phyloP scores from a whole-genome alignment of 2,797 vertebrate genomes.

The Oryzias sinensis region DNA sequence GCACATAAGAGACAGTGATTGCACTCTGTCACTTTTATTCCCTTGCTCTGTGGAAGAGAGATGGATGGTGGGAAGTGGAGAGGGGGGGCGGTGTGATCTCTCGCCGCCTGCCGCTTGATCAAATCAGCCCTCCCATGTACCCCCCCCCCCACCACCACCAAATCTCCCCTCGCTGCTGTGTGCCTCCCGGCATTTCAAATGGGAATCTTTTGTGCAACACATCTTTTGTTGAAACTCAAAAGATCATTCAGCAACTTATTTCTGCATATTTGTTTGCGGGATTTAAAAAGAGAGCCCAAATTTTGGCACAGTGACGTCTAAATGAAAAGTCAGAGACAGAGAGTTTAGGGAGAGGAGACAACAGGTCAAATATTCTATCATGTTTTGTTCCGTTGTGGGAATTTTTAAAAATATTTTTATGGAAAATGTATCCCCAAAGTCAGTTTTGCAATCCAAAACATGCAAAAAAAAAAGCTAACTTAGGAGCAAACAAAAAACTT shows the following conservation, averaged over 20 bases:
- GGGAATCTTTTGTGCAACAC: constrained; percentile 34
- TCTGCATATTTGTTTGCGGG: constrained; percentile 9
- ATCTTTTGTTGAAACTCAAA: constrained; percentile 30
- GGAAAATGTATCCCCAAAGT: too few relatives aligned
- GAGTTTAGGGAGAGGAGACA: too few relatives aligned
- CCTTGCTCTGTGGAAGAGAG: constrained; percentile 45
- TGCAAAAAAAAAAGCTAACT: not conserved
- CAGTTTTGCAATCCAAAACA: too few relatives aligned
- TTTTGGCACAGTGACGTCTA: too few relatives aligned
- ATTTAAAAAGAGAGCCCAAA: too few relatives aligned
- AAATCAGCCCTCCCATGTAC: constrained; percentile 56
- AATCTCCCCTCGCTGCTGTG: constrained; percentile 5
- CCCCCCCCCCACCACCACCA: not conserved
- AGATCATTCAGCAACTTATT: constrained; percentile 35
- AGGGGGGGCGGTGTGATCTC: constrained; percentile 11
- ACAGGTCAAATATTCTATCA: too few relatives aligned
- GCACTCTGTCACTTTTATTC: constrained; percentile 70
- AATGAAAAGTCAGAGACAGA: too few relatives aligned
- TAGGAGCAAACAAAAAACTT: not conserved
- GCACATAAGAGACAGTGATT: constrained; percentile 71
- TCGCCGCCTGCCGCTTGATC: constrained; percentile 55
- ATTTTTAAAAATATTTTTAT: too few relatives aligned
- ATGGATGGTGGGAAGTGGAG: constrained; percentile 24
- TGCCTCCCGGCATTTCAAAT: constrained; percentile 63
- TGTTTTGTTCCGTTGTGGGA: too few relatives aligned